Evolutionary conservation across 2,888 invertebrate genomes (phyloP), one percentile per base, ranked within the genome.

Genomic region (Cryptocephalus moraei): DNA sequence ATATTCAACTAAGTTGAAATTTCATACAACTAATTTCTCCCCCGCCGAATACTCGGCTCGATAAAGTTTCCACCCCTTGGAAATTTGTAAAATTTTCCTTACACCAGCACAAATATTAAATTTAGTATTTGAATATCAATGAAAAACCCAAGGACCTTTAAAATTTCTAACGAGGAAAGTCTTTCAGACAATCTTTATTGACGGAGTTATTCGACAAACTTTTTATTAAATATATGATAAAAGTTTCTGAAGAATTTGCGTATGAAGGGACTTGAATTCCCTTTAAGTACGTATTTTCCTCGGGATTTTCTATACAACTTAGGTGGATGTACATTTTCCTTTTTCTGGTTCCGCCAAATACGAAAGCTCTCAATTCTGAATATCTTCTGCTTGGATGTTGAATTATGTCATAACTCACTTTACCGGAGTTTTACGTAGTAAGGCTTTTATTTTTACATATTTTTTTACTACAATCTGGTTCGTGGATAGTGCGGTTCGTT

Each of bases 231-330:
- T 54, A 52, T 52, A 48, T 48, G 53, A 50, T 45, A 49, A 51
- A 51, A 55, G 48, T 53, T 49, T 47, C 36, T 47, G 47, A 49
- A 55, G 51, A 53, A 51, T 51, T 56, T 55, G 47, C 51, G 47
- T 50, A 53, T 55, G 50, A 51, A 55, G 49, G 53, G 48, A 49
- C 46, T 44, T 33, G 47, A 51, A 54, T 51, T 56, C 52, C 48
- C 46, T 50, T 48, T 50, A 41, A 49, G 44, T 42, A 48, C 36
- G 41, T 45, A 46, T 49, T 46, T 43, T 41, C 33, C 10, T 12
- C n/a, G 32, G 6, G 12, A 11, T 36, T 36, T 36, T 36, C 36
- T 12, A 36, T 36, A 12, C 36, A 36, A 36, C 12, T n/a, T 36
- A 12, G 12, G 12, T 36, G 40, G 43, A 47, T 47, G 44, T 43